Conservation (phyloP, 2,888 invertebrate genomes). For the Gonocerus acuteangulatus region DNA sequence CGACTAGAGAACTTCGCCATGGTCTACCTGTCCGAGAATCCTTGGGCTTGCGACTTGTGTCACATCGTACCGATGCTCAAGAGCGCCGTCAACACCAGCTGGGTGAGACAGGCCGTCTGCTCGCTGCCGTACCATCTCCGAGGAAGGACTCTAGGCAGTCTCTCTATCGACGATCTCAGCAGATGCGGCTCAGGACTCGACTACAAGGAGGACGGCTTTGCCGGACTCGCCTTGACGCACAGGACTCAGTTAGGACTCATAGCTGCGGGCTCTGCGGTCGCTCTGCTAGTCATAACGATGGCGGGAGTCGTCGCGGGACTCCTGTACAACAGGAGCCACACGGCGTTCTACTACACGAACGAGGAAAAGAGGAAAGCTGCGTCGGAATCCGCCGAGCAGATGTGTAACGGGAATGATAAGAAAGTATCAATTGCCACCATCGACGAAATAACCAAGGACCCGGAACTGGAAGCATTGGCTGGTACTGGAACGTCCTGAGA, state of each 20-base stretch:
- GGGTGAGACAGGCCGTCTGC: conserved; percentile 47
- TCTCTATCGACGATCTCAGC: conserved; percentile 42
- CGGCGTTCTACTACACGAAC: conserved; percentile 70
- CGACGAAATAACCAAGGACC: conserved; percentile 41
- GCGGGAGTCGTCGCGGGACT: conserved; percentile 49
- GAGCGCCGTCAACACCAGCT: conserved; percentile 50
- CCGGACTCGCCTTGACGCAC: conserved; percentile 41
- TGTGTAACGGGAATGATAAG: conserved; percentile 30
- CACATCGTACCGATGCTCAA: conserved; percentile 52
- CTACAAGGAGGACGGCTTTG: conserved; percentile 46
- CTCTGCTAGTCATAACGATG: conserved; percentile 48
- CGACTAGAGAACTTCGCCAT: conserved; percentile 50
- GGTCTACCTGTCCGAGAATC: conserved; percentile 53
- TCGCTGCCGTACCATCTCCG: conserved; percentile 51
- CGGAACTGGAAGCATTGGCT: conserved; percentile 39
- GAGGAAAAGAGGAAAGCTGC: conserved; percentile 55
- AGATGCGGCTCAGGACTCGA: conserved; percentile 50
- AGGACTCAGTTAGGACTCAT: conserved; percentile 39
- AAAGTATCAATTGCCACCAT: conserved; percentile 40
- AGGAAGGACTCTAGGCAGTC: conserved; percentile 45
- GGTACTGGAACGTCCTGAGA: conserved; percentile 39
- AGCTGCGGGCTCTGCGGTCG: conserved; percentile 49
- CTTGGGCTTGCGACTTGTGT: conserved; percentile 63
- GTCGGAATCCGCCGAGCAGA: conserved; percentile 37
- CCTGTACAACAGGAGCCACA: conserved; percentile 60